phyloP scores from a whole-genome alignment of 2,113 vertebrate species.

The Microtus pennsylvanicus region DNA sequence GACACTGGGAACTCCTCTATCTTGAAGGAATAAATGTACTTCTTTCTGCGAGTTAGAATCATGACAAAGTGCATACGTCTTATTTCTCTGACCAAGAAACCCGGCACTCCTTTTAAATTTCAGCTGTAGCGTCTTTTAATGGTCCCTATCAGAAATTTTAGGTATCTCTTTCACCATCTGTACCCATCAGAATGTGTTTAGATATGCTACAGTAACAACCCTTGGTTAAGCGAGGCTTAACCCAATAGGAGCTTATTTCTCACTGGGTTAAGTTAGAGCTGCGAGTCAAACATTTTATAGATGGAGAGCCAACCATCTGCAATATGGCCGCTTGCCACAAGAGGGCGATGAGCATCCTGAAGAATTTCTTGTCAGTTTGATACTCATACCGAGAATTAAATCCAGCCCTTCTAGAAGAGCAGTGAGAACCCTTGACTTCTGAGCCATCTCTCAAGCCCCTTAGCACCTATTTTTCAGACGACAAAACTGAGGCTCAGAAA shows the following conservation, averaged over 20 bases:
- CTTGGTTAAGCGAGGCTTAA: not conserved
- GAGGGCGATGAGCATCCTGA: not conserved
- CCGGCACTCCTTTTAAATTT: slow-evolving; percentile 11
- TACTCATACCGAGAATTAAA: not conserved
- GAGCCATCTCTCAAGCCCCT: not conserved
- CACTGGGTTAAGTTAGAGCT: not conserved
- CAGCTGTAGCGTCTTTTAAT: not conserved
- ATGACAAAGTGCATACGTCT: not conserved
- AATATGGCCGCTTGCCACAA: not conserved
- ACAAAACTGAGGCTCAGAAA: slow-evolving; percentile 6
- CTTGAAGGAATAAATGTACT: not conserved
- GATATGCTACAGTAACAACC: not conserved
- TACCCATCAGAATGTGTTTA: not conserved
- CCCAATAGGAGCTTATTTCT: not conserved
- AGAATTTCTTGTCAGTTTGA: not conserved
- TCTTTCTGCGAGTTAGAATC: not conserved
- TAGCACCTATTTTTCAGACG: not conserved
- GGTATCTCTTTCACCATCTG: not conserved
- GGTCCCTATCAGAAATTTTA: not conserved
- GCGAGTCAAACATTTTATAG: not conserved
- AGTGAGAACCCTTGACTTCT: no score
- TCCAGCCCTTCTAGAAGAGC: not conserved
- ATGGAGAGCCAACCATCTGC: not conserved
- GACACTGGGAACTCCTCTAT: not conserved
- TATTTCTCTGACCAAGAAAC: not conserved